phyloP scores from a whole-genome alignment of 1,140 invertebrate species.

The Tyrophagus putrescentiae region DNA sequence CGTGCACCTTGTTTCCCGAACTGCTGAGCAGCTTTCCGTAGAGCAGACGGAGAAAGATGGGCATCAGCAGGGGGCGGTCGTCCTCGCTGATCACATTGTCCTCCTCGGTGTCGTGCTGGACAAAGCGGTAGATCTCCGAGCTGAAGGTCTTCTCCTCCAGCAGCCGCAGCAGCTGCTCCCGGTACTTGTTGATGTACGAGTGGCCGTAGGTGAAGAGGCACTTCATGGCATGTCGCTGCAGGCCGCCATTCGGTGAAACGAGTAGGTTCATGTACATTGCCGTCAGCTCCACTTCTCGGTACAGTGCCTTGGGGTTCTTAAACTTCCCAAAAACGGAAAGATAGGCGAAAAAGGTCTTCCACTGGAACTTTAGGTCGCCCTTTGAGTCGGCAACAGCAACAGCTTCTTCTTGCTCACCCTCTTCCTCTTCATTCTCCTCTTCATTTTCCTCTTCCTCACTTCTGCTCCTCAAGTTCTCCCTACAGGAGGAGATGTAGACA shows the following conservation, averaged over 20 bases:
- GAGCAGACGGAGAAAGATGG: constrained; percentile 62
- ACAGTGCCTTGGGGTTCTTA: constrained; percentile 59
- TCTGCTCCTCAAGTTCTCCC: constrained; percentile 28
- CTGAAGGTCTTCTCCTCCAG: constrained; percentile 75
- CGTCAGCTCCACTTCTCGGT: constrained; percentile 42
- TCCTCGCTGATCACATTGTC: constrained; percentile 48
- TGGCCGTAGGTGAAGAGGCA: constrained; percentile 69
- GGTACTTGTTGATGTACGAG: constrained; percentile 58
- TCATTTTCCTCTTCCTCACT: constrained; percentile 17
- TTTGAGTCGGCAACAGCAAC: neutral
- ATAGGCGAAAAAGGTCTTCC: constrained; percentile 28
- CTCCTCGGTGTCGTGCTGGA: constrained; percentile 55
- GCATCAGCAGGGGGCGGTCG: constrained; percentile 56
- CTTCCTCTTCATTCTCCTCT: constrained; percentile 17
- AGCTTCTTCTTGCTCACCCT: neutral
- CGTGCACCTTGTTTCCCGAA: constrained; percentile 49
- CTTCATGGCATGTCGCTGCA: constrained; percentile 69
- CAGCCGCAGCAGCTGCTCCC: constrained; percentile 52
- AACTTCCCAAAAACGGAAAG: constrained; percentile 52
- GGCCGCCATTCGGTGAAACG: constrained; percentile 51
- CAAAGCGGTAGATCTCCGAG: constrained; percentile 46
- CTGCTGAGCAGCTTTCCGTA: constrained; percentile 75
- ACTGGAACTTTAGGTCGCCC: constrained; percentile 1
- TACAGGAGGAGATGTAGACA: constrained; percentile 29
- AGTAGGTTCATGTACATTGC: constrained; percentile 43